Conservation (phyloP, 1,140 invertebrate genomes). For the Hermatobates lingyangjiaoensis region DNA sequence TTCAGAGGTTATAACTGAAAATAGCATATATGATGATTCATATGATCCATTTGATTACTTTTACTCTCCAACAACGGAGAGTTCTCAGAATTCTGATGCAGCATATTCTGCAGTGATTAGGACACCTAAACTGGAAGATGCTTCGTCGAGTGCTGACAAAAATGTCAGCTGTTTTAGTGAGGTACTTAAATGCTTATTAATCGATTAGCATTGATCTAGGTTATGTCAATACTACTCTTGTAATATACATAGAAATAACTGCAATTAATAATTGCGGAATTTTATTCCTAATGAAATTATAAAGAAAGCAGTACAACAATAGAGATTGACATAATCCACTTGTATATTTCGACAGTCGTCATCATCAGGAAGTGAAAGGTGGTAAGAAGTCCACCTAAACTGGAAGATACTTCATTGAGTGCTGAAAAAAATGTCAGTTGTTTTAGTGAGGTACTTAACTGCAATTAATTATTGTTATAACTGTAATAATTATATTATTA, state of each 20-base stretch:
- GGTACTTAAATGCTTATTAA: not conserved
- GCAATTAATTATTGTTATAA: too few species aligned
- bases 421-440: not conserved
- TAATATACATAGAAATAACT: too few species aligned
- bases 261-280: too few species aligned
- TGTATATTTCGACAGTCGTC: too few species aligned
- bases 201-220: too few species aligned
- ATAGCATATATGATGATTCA: slow-evolving; percentile 65
- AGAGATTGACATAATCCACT: too few species aligned
- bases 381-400: too few species aligned
- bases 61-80: slow-evolving; percentile 31
- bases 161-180: not conserved
- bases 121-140: slow-evolving; percentile 22
- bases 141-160: not conserved
- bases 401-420: not conserved
- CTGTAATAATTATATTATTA: too few species aligned
- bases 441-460: not conserved
- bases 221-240: too few species aligned
- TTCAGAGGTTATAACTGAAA: slow-evolving; percentile 31
- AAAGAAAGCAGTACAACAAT: too few species aligned
- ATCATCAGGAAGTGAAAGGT: too few species aligned
- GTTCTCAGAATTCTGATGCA: slow-evolving; percentile 51
- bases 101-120: slow-evolving; percentile 50
- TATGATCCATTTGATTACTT: slow-evolving; percentile 74
- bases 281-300: too few species aligned